A percentile compares a stretch with the other conserved stretches of the same genome.
These are phyloP conservation scores for Pontoporia blainvillei DNA, from an alignment of 2,113 vertebrate genomes.

Conservation along the genomic window DNA sequence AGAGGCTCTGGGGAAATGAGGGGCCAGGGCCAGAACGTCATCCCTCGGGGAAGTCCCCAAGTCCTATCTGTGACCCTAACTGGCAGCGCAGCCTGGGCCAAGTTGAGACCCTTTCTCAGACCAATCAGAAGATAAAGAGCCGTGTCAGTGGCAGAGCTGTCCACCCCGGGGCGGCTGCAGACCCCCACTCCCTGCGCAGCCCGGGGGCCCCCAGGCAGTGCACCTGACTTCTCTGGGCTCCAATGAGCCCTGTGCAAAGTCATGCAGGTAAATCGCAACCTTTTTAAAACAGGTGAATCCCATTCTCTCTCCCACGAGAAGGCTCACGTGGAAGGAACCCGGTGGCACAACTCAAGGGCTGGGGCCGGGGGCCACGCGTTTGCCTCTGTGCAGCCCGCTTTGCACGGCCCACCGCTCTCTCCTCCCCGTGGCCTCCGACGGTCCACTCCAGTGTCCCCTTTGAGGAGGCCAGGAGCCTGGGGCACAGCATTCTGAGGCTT, in stretches of 20 bases:
- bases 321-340: fast-evolving
- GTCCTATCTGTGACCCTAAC: neutral
- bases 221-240: neutral
- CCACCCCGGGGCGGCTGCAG: too few species aligned
- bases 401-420: neutral
- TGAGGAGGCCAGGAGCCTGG: neutral
- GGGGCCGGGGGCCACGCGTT: fast-evolving
- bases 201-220: neutral
- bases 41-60: neutral
- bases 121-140: neutral
- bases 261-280: neutral
- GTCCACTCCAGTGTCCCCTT: neutral
- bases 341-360: neutral
- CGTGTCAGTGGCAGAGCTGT: neutral
- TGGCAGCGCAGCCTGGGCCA: neutral
- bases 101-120: neutral
- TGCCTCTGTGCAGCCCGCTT: neutral
- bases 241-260: neutral
- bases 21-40: neutral
- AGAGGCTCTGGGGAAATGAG: neutral
- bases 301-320: neutral
- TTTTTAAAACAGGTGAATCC: neutral
- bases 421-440: neutral
- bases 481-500: neutral
- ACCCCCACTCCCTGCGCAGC: too few species aligned